These are phyloP conservation scores for Emydocephalus ijimae DNA, from an alignment of 2,113 vertebrate species.

Conservation along the genomic window DNA sequence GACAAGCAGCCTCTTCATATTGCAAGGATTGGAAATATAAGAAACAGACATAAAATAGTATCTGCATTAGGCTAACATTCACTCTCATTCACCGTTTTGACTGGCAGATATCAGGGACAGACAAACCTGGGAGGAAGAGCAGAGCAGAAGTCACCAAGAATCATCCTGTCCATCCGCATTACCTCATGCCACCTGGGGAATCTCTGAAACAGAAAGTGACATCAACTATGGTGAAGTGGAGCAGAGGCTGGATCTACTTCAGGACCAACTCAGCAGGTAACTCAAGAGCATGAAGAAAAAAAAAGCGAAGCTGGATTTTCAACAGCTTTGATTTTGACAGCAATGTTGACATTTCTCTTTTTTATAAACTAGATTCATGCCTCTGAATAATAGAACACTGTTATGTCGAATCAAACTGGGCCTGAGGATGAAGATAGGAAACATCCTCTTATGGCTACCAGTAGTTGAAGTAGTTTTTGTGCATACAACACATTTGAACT, in stretches of 20 bases:
- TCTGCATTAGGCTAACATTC: not conserved
- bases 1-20: not conserved
- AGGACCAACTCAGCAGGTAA: constrained; percentile 96
- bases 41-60: not conserved
- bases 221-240: constrained; percentile 93
- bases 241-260: constrained; percentile 91
- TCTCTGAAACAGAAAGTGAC: constrained; percentile 88
- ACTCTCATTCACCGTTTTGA: constrained; percentile 27
- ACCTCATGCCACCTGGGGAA: constrained; percentile 75
- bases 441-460: not conserved
- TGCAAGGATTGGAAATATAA: not conserved
- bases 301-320: not conserved
- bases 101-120: constrained; percentile 74
- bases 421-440: not conserved
- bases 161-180: constrained; percentile 72
- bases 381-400: not conserved
- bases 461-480: not conserved
- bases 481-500: not conserved
- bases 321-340: not conserved
- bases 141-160: constrained; percentile 69
- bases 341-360: not conserved
- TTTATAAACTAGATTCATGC: not conserved
- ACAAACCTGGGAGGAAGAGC: constrained; percentile 78
- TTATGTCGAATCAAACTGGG: not conserved
- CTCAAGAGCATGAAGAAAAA: not conserved